Percentiles rank a stretch among this genome's conserved stretches.
These are phyloP conservation scores for Dysmachus trigonus DNA, from an alignment of 2,888 invertebrate genomes.

Conservation along the genomic window DNA sequence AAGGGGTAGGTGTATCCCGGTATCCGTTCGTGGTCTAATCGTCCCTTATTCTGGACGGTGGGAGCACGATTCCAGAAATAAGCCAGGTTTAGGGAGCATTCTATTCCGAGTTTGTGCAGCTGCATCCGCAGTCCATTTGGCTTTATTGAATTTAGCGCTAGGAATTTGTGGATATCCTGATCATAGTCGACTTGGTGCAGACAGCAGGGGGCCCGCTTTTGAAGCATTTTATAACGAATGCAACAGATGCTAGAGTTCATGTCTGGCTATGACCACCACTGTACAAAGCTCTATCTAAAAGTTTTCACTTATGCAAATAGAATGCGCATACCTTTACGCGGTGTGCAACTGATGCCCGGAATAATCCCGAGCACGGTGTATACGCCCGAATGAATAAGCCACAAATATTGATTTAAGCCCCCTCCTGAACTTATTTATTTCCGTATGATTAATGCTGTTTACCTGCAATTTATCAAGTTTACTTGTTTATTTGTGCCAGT, in stretches of 20 bases:
- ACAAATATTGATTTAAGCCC: background rate
- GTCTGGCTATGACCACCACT: background rate
- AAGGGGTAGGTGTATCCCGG: background rate
- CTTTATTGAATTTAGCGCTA: conserved; percentile 17
- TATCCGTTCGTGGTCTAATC: background rate
- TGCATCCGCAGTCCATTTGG: background rate
- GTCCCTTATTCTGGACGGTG: background rate
- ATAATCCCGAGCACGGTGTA: background rate
- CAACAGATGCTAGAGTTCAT: conserved; percentile 19
- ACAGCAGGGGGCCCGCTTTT: background rate
- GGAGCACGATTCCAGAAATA: background rate
- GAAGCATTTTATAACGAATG: conserved; percentile 16
- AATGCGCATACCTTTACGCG: background rate
- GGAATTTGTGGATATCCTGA: background rate
- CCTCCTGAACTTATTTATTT: background rate
- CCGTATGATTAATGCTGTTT: background rate
- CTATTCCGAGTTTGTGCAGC: background rate
- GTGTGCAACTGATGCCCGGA: background rate
- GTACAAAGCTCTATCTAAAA: background rate
- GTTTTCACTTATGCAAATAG: background rate
- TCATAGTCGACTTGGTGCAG: background rate
- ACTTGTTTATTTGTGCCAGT: background rate
- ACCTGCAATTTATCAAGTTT: background rate
- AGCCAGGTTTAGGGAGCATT: background rate
- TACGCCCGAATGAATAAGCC: background rate